Evolutionary conservation across 2,113 vertebrate genomes (phyloP).

Genomic region (Acinonyx jubatus): DNA sequence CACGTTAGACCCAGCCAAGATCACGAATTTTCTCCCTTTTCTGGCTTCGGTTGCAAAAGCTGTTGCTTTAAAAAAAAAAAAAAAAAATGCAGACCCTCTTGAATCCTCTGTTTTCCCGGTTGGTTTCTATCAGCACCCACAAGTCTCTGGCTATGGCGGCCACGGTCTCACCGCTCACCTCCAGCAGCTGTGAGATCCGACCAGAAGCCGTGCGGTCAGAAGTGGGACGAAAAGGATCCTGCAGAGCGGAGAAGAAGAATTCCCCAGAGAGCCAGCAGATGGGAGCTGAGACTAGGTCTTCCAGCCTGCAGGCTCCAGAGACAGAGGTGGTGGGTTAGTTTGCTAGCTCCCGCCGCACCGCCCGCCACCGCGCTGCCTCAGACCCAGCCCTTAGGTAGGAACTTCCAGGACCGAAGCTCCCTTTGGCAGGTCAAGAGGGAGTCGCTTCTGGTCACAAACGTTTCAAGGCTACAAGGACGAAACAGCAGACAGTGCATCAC

Average conservation of each 20-base stretch:
- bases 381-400: constrained; percentile 16
- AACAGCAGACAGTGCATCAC: neutral
- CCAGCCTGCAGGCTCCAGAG: constrained; percentile 29
- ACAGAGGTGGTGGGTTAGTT: neutral
- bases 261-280: neutral
- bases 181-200: constrained; percentile 19
- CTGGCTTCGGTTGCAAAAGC: constrained; percentile 63
- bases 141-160: constrained; percentile 45
- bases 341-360: neutral
- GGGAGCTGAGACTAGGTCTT: constrained; percentile 4
- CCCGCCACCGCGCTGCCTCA: neutral
- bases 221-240: neutral
- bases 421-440: neutral
- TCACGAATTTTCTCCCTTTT: constrained; percentile 62
- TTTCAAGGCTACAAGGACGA: constrained; percentile 31
- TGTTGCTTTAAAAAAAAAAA: neutral
- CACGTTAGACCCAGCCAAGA: constrained; percentile 38
- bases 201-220: neutral
- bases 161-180: constrained; percentile 49
- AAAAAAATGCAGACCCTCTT: constrained; percentile 34
- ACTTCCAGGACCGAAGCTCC: neutral
- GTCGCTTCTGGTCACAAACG: neutral
- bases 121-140: constrained; percentile 61
- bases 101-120: constrained; percentile 58
- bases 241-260: neutral